phyloP scores from a whole-genome alignment of 2,797 vertebrate genomes.

The Hephaestus fuliginosus region DNA sequence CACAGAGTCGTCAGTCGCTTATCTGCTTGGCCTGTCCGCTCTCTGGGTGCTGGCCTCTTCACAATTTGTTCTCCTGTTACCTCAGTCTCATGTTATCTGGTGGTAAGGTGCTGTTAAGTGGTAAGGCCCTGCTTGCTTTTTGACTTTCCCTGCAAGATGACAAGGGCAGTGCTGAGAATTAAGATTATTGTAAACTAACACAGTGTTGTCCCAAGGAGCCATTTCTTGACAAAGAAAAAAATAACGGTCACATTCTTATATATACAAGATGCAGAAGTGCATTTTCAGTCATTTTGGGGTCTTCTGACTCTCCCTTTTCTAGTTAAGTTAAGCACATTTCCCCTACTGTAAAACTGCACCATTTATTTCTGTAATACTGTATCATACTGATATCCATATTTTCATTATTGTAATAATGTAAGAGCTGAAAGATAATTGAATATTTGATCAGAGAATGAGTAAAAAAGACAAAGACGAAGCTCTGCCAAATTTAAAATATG shows the following conservation, averaged over 20 bases:
- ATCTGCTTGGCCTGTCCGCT: slow-evolving; percentile 43
- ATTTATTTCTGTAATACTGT: not conserved
- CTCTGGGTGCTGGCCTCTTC: slow-evolving; percentile 17
- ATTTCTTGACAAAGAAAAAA: slow-evolving; percentile 7
- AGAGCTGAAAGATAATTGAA: not conserved
- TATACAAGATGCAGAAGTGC: not conserved
- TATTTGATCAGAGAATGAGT: not conserved
- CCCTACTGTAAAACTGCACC: not conserved
- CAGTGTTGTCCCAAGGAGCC: not conserved
- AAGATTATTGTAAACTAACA: not conserved
- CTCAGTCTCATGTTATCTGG: not conserved
- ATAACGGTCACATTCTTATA: not conserved
- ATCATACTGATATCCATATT: not conserved
- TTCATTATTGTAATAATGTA: not conserved
- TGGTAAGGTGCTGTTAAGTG: not conserved
- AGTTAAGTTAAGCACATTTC: not conserved
- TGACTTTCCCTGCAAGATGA: not conserved
- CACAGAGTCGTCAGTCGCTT: slow-evolving; percentile 34
- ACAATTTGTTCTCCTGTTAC: slow-evolving; percentile 4
- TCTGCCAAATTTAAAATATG: no score
- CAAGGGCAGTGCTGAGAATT: not conserved
- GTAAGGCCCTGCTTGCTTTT: not conserved
- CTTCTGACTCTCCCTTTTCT: not conserved
- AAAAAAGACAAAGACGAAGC: not conserved
- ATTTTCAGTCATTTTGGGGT: not conserved